Evolutionary conservation across 2,888 invertebrate genomes (phyloP).

Genomic region (Pantelozetes paolii): DNA sequence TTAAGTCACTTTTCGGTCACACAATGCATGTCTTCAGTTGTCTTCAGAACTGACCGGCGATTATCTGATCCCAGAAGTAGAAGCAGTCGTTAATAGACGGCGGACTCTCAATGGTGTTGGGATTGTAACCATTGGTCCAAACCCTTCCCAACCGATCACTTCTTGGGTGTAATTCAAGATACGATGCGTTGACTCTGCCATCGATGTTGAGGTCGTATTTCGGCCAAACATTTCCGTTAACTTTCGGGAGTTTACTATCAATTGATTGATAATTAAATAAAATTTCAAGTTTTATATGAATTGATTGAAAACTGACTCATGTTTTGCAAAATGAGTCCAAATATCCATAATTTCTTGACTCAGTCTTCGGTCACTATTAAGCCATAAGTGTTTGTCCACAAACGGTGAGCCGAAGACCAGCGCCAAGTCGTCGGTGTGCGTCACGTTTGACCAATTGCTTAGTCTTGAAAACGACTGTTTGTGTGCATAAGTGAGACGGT

Average conservation of each 20-base stretch:
- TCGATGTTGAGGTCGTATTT: neutral
- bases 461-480: neutral
- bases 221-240: slow-evolving; percentile 24
- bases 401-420: neutral
- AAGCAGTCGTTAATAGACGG: neutral
- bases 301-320: neutral
- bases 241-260: neutral
- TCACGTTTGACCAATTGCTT: neutral
- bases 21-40: neutral
- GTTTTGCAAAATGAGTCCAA: slow-evolving; percentile 25
- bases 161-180: slow-evolving; percentile 7
- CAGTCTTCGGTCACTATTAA: neutral
- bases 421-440: neutral
- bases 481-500: slow-evolving; percentile 13
- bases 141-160: slow-evolving; percentile 5
- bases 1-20: neutral
- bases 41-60: neutral
- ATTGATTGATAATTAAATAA: no score
- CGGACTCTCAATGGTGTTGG: neutral
- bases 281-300: neutral
- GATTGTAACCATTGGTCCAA: neutral
- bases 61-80: slow-evolving; percentile 12
- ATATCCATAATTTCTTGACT: slow-evolving; percentile 1
- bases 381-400: neutral
- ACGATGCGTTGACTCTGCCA: neutral